These are phyloP conservation scores for Xenotilapia flavipinnis DNA, from an alignment of 2,113 vertebrate species.

Conservation along the genomic window DNA sequence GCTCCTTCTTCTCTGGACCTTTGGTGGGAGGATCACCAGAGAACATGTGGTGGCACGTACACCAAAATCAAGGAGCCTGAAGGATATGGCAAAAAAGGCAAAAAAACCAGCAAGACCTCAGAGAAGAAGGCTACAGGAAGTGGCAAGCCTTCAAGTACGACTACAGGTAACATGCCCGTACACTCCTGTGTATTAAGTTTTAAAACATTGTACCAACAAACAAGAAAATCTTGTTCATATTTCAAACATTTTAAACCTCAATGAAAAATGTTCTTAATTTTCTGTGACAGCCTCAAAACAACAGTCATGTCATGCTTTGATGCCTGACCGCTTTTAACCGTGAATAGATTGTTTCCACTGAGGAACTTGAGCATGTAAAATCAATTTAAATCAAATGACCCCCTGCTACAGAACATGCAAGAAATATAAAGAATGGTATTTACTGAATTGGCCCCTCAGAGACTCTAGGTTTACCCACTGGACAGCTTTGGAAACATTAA, in stretches of 20 bases:
- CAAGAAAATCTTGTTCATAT: background rate
- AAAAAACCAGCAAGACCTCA: slow-evolving; percentile 27
- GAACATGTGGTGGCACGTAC: slow-evolving; percentile 83
- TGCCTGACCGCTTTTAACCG: background rate
- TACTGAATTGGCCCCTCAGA: background rate
- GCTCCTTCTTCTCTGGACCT: slow-evolving; percentile 83
- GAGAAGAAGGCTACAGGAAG: slow-evolving; percentile 3
- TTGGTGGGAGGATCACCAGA: slow-evolving; percentile 90
- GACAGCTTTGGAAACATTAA: background rate
- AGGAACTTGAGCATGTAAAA: background rate
- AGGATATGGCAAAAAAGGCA: slow-evolving; percentile 78
- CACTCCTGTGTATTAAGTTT: background rate
- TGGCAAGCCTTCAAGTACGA: slow-evolving; percentile 12
- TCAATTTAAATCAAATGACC: background rate
- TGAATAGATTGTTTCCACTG: background rate
- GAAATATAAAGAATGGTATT: background rate
- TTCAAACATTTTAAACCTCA: background rate
- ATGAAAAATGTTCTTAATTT: background rate
- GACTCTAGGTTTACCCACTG: background rate
- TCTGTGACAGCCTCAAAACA: background rate
- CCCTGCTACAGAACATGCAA: background rate
- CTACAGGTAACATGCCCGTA: slow-evolving; percentile 20
- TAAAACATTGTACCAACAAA: background rate
- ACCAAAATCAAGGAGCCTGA: slow-evolving; percentile 91
- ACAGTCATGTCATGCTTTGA: background rate